A percentile compares a stretch with the other conserved stretches of the same genome.
Conservation (phyloP, 2,113 vertebrate species). For the Canis aureus region DNA sequence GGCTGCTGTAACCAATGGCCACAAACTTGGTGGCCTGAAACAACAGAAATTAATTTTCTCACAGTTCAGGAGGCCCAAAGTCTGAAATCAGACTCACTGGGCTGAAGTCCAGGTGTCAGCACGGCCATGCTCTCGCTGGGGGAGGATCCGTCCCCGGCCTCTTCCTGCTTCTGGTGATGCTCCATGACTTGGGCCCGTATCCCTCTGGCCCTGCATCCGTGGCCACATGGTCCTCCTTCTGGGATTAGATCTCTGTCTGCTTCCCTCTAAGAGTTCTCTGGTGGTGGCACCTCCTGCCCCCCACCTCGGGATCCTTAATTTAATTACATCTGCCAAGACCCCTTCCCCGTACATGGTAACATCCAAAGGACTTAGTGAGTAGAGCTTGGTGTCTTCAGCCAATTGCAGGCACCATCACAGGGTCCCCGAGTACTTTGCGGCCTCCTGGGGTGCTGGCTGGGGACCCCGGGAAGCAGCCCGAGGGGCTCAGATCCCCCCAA, state of each 20-base stretch:
- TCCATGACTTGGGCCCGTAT: too few species aligned
- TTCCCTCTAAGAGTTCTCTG: neutral
- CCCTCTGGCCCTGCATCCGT: neutral
- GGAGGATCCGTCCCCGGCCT: fast-evolving
- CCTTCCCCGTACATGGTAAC: neutral
- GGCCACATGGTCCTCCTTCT: neutral
- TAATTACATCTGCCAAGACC: neutral
- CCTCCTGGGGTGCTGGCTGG: neutral
- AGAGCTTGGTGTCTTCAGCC: neutral
- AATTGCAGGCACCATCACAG: neutral
- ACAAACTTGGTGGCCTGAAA: neutral
- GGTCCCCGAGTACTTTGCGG: neutral
- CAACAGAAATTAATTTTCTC: too few species aligned
- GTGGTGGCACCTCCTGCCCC: fast-evolving
- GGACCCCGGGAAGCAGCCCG: neutral
- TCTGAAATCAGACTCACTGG: neutral
- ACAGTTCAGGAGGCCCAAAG: neutral
- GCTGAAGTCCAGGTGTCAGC: neutral
- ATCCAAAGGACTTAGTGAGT: neutral
- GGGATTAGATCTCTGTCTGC: neutral
- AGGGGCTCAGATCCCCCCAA: neutral
- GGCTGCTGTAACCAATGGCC: neutral
- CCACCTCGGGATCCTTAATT: neutral
- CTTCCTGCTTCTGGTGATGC: neutral
- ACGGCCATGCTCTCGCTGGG: neutral